phyloP scores from a whole-genome alignment of 2,888 invertebrate species.

The Vanessa cardui region DNA sequence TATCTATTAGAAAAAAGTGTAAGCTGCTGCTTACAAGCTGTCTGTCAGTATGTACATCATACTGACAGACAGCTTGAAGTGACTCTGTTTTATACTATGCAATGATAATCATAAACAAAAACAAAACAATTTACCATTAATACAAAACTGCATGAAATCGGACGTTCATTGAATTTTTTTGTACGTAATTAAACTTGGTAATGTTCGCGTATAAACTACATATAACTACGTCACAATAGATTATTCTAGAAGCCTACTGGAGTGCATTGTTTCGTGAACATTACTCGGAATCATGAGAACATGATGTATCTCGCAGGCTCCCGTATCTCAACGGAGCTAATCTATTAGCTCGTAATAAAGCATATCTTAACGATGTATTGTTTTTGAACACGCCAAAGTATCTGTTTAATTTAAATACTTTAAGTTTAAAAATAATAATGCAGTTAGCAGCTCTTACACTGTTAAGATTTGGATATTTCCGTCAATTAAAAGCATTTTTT shows the following conservation, averaged over 20 bases:
- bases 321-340: background rate
- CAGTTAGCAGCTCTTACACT: background rate
- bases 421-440: too few species aligned
- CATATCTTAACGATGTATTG: slow-evolving; percentile 1
- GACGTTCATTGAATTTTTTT: background rate
- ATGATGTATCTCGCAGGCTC: slow-evolving; percentile 2
- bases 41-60: too few species aligned
- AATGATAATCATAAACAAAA: too few species aligned
- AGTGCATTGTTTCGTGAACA: slow-evolving; percentile 1
- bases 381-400: background rate
- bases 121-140: background rate
- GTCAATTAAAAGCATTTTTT: too few species aligned
- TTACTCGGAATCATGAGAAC: background rate
- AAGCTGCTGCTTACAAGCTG: too few species aligned
- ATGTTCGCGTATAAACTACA: background rate
- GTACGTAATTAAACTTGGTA: background rate
- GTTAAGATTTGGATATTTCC: background rate
- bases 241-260: background rate
- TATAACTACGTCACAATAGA: background rate
- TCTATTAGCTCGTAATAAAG: background rate
- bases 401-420: background rate
- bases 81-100: too few species aligned
- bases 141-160: background rate
- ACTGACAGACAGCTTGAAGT: too few species aligned
- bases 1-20: too few species aligned